phyloP scores from a whole-genome alignment of 2,113 vertebrate species.

The Rhagologus leucostigma region DNA sequence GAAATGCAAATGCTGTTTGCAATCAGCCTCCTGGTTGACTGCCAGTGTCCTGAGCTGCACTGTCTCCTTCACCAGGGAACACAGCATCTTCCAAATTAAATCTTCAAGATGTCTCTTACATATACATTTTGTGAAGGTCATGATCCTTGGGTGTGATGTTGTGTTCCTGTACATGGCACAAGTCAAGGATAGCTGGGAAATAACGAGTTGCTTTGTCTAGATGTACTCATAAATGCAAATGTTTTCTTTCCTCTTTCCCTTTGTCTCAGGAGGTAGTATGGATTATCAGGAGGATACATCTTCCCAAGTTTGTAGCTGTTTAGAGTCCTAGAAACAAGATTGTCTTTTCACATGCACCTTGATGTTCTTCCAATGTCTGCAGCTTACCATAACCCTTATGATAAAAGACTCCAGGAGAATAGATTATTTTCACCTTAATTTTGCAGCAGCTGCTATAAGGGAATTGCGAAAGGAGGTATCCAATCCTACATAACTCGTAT shows the following conservation, averaged over 20 bases:
- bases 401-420: not conserved
- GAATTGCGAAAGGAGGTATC: not conserved
- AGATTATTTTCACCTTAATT: not conserved
- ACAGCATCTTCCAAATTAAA: not conserved
- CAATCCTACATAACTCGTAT: not conserved
- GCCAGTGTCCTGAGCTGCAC: not conserved
- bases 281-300: not conserved
- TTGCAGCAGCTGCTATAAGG: not conserved
- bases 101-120: not conserved
- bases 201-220: not conserved
- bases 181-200: not conserved
- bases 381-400: not conserved
- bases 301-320: not conserved
- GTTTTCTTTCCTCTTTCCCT: not conserved
- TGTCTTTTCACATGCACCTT: not conserved
- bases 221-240: not conserved
- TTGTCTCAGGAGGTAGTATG: not conserved
- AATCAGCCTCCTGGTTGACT: not conserved
- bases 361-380: not conserved
- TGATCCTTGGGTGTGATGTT: not conserved
- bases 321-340: not conserved
- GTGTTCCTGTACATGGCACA: not conserved
- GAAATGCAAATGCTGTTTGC: not conserved
- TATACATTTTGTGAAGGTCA: accelerated
- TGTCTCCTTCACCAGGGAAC: not conserved